Conservation (phyloP, 2,797 vertebrate genomes). For the Spheniscus humboldti region DNA sequence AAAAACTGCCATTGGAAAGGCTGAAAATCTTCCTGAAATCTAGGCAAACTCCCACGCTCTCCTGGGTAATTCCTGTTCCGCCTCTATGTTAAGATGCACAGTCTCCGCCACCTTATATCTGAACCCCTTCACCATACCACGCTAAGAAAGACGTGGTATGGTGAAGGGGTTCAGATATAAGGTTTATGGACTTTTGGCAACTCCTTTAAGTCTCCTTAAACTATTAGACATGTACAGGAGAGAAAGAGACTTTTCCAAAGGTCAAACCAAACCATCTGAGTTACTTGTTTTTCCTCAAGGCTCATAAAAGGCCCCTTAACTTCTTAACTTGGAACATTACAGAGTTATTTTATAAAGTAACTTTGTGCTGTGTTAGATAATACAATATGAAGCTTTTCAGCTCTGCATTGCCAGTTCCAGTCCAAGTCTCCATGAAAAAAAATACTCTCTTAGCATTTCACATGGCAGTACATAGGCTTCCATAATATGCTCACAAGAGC, state of each 20-base stretch:
- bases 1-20: background rate
- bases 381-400: background rate
- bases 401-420: background rate
- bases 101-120: background rate
- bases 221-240: background rate
- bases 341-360: background rate
- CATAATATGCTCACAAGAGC: background rate
- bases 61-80: background rate
- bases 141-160: background rate
- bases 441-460: background rate
- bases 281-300: background rate
- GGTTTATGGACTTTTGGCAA: background rate
- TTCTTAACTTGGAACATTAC: background rate
- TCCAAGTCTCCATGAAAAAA: background rate
- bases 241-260: background rate
- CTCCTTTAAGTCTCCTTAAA: background rate
- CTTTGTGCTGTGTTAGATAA: background rate
- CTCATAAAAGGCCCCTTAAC: background rate
- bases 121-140: background rate
- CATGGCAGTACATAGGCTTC: background rate
- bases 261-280: background rate
- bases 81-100: background rate
- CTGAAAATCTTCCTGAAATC: background rate
- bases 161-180: too few species aligned
- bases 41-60: background rate